phyloP scores from a whole-genome alignment of 2,888 invertebrate genomes.

The Deilephila elpenor region DNA sequence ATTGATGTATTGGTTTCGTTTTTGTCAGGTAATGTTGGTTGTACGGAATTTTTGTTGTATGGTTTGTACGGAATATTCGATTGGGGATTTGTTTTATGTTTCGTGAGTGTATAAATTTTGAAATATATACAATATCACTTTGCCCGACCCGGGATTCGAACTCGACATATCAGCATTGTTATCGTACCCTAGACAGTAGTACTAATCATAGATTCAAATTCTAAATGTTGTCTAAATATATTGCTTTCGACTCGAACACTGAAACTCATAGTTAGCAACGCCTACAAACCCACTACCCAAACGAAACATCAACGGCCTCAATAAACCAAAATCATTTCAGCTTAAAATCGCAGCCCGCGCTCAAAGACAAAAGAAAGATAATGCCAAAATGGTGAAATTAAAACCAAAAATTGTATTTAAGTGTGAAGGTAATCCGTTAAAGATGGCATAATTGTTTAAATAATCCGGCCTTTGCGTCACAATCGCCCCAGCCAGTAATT shows the following conservation, averaged over 20 bases:
- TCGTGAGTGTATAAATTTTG: no score
- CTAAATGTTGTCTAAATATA: no score
- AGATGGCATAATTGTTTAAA: conserved; percentile 42
- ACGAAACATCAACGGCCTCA: background rate
- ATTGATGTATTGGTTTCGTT: background rate
- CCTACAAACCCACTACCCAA: background rate
- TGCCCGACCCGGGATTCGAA: no score
- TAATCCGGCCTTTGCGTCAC: conserved; percentile 37
- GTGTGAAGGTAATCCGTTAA: conserved; percentile 21
- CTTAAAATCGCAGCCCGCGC: background rate
- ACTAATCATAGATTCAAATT: no score
- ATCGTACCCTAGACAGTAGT: no score
- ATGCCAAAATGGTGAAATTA: conserved; percentile 11
- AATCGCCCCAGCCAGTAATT: conserved; percentile 45
- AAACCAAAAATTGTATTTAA: conserved; percentile 24
- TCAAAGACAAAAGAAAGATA: background rate
- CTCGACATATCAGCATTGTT: no score
- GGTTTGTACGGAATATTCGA: background rate
- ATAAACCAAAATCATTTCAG: background rate
- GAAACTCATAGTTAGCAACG: no score
- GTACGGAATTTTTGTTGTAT: background rate
- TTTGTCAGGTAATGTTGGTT: background rate
- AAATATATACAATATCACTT: no score
- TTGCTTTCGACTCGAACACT: no score
- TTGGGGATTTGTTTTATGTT: no score